Evolutionary conservation across 2,797 vertebrate species (phyloP), one percentile per base, ranked within the genome.

Genomic region (Kryptopterus vitreolus): DNA sequence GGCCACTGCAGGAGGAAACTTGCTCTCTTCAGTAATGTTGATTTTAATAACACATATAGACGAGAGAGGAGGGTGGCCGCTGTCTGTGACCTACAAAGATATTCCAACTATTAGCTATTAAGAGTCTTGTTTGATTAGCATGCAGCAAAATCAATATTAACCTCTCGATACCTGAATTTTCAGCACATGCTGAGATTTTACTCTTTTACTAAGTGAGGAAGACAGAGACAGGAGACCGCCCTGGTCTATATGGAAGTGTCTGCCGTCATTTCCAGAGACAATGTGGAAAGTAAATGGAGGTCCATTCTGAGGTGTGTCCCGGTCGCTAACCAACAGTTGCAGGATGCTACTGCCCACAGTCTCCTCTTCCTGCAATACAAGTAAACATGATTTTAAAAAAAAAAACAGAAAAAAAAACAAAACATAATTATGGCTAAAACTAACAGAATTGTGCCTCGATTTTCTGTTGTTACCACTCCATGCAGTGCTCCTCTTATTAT

Each of bases 221-320:
- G 94, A 90, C 0, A 96, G 95, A 7, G 95, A 96, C 86, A 99
- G 90, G 84, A 97, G 93, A 1, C 97, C 98, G 0, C 96, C 95
- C 31, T 95, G 94, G 84, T 95, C 97, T 12, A 99, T 88, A 8
- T 93, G 92, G 92, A 99, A 99, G 46, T 91, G 92, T 0, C 90
- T 94, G 76, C 94, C 95, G 1, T 95, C 90, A 0, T 98, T 97
- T 77, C 98, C 97, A 1, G 95, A 94, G 43, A 93, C 92, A 81
- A 99, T 96, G 80, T 91, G 95, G 91, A 97, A 98, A 1, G 92
- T 92, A 88, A 96, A 99, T 0, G 98, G 98, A 0, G 96, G 94
- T 0, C 98, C 97, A 0, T 99, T 98, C 87, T 88, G 93, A 46
- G 94, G 93, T 3, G 95, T 95, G 90, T 99, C 98, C 52, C 88